phyloP scores from a whole-genome alignment of 2,888 invertebrate genomes.

The Eupelmus urozonus region DNA sequence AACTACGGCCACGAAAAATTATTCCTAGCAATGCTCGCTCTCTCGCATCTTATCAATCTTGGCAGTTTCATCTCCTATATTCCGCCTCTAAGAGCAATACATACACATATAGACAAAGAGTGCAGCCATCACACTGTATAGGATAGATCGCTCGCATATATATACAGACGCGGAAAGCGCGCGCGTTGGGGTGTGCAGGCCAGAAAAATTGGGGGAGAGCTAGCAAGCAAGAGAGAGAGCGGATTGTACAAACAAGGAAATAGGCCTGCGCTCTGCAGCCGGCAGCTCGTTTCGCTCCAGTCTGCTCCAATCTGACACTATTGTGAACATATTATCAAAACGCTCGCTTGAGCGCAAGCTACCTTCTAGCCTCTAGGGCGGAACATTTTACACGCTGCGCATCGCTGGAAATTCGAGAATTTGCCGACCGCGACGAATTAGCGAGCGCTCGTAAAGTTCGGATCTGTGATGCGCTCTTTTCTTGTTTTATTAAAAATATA shows the following conservation, averaged over 20 bases:
- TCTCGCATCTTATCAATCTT: conserved; percentile 42
- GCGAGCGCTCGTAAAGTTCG: conserved; percentile 30
- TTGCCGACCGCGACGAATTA: conserved; percentile 17
- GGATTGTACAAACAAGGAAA: conserved; percentile 72
- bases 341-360: no score
- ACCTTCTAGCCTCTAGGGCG: no score
- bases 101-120: conserved; percentile 35
- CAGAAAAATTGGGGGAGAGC: conserved; percentile 60
- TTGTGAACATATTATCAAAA: conserved; percentile 58
- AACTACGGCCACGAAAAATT: not conserved
- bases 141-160: not conserved
- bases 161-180: not conserved
- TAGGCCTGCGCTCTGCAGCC: conserved; percentile 63
- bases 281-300: conserved; percentile 67
- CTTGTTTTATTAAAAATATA: no score
- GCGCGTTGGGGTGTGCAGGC: conserved; percentile 49
- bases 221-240: conserved; percentile 52
- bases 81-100: no score
- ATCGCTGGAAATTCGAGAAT: conserved; percentile 28
- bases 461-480: not conserved
- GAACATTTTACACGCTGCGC: conserved; percentile 42
- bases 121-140: not conserved
- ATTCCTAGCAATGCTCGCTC: conserved; percentile 14
- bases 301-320: conserved; percentile 64
- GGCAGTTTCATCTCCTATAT: conserved; percentile 26